Conservation (phyloP, 2,113 vertebrate genomes). For the Gadus chalcogrammus region DNA sequence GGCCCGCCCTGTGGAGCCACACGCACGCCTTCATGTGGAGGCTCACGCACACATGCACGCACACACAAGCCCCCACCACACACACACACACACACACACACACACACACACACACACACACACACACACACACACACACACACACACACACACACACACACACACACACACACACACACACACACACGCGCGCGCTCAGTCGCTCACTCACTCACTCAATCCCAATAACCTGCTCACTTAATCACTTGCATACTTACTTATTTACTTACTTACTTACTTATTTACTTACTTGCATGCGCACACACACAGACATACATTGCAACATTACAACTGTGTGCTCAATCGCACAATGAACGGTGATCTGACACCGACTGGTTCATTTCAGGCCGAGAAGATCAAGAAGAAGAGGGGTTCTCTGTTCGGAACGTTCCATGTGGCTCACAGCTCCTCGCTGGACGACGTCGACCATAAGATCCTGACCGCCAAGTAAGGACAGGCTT, state of each 20-base stretch:
- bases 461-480: conserved; percentile 95
- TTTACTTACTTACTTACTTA: no score
- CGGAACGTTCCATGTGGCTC: conserved; percentile 92
- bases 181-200: no score
- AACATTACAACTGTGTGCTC: no score
- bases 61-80: neutral
- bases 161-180: no score
- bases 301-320: neutral
- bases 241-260: no score
- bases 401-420: conserved; percentile 94
- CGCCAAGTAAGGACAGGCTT: conserved; percentile 91
- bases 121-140: no score
- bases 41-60: neutral
- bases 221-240: no score
- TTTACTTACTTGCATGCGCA: no score
- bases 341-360: neutral
- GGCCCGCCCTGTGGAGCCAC: neutral
- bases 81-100: no score
- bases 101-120: no score
- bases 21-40: neutral
- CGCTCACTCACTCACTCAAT: no score
- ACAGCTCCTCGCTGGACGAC: conserved; percentile 93
- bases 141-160: no score
- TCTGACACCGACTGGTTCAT: neutral
- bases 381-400: conserved; percentile 91